Evolutionary conservation across 2,113 vertebrate genomes (phyloP).

Genomic region (Cairina moschata): DNA sequence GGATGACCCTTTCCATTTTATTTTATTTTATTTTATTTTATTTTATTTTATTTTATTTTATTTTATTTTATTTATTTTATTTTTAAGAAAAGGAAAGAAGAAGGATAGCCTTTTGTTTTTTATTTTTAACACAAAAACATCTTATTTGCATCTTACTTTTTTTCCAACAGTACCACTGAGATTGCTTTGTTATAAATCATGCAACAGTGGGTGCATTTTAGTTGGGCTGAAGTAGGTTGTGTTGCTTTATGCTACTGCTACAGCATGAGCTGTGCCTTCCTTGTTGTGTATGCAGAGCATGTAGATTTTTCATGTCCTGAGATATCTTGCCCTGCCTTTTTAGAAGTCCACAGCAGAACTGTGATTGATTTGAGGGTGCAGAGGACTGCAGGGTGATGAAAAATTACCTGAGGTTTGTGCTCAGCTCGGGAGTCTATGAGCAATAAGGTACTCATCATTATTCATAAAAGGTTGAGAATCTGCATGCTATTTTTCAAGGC

Average conservation of each 20-base stretch:
- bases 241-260: not conserved
- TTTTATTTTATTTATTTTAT: too few species aligned
- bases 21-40: too few species aligned
- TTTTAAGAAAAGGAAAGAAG: not conserved
- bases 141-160: not conserved
- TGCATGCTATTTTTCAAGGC: not conserved
- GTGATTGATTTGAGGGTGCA: conserved; percentile 27
- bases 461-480: not conserved
- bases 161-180: not conserved
- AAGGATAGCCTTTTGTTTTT: not conserved
- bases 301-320: not conserved
- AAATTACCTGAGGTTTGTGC: conserved; percentile 20
- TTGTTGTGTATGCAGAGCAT: not conserved
- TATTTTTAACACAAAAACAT: not conserved
- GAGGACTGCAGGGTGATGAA: not conserved
- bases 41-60: not conserved
- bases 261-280: not conserved
- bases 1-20: not conserved
- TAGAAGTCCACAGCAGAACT: not conserved
- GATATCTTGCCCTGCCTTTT: not conserved
- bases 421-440: not conserved
- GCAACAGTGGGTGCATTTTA: not conserved
- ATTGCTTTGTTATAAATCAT: not conserved
- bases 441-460: not conserved
- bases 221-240: not conserved